Percentiles rank a stretch among this genome's conserved stretches.
These are phyloP conservation scores for Drosophila infuscata DNA, from an alignment of 2,888 invertebrate genomes.

Conservation along the genomic window DNA sequence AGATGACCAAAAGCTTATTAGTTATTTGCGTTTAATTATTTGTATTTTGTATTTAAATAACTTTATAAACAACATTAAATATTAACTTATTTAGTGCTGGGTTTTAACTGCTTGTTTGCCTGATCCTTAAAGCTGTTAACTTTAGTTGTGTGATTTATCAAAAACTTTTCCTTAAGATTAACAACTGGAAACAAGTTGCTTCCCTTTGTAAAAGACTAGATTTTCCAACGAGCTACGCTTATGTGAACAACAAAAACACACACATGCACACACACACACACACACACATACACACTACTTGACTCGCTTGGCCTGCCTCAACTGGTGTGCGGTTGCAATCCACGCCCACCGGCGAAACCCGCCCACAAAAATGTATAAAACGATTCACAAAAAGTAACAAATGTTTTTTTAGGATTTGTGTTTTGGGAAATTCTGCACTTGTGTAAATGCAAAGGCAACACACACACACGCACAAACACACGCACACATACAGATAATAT, in stretches of 20 bases:
- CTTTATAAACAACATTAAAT: background rate
- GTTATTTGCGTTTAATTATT: too few species aligned
- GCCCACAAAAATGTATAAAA: constrained; percentile 48
- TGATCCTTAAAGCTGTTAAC: constrained; percentile 11
- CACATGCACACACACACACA: constrained; percentile 15
- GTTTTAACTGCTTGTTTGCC: background rate
- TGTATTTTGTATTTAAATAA: too few species aligned
- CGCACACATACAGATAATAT: constrained; percentile 25
- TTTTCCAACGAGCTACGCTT: constrained; percentile 48
- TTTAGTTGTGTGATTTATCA: constrained; percentile 1
- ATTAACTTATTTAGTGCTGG: background rate
- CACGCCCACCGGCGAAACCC: constrained; percentile 12
- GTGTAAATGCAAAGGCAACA: constrained; percentile 77
- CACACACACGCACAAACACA: constrained; percentile 19
- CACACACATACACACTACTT: constrained; percentile 30
- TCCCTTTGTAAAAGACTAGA: background rate
- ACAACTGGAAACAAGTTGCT: constrained; percentile 3
- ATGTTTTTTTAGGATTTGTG: constrained; percentile 81
- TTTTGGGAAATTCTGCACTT: constrained; percentile 84
- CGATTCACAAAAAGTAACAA: constrained; percentile 75
- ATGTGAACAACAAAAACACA: constrained; percentile 47
- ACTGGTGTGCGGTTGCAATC: constrained; percentile 52
- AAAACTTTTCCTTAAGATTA: constrained; percentile 16
- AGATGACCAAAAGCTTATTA: background rate
- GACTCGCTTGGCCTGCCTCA: constrained; percentile 57